Evolutionary conservation across 2,888 invertebrate species (phyloP).

Genomic region (Orthosia gracilis): DNA sequence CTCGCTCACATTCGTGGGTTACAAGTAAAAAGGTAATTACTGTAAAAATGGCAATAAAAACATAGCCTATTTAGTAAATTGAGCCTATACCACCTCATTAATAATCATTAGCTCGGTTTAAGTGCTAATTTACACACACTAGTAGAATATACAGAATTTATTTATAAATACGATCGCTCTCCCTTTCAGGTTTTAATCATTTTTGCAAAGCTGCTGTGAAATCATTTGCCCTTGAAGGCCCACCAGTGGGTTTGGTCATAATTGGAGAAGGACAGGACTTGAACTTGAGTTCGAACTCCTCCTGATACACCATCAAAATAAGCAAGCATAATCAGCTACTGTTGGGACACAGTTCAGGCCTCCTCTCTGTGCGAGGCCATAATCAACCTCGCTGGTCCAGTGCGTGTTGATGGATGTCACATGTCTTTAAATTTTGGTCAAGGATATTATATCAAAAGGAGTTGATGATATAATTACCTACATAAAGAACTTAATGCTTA

Average conservation of each 20-base stretch:
- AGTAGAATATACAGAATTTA: conserved; percentile 26
- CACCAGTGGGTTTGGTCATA: neutral
- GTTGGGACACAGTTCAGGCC: no score
- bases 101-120: conserved; percentile 63
- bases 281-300: neutral
- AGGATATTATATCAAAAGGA: no score
- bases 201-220: conserved; percentile 16
- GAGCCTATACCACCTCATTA: conserved; percentile 55
- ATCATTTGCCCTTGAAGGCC: neutral
- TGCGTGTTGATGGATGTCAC: neutral
- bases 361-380: no score
- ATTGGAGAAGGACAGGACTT: neutral
- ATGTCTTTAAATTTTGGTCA: neutral
- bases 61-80: conserved; percentile 60
- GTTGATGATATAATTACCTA: no score
- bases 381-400: no score
- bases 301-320: neutral
- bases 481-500: no score
- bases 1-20: conserved; percentile 42
- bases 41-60: conserved; percentile 62
- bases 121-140: conserved; percentile 55
- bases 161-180: conserved; percentile 37
- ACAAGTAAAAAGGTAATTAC: conserved; percentile 65
- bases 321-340: no score
- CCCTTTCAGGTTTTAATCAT: neutral